Percentiles rank a stretch among this genome's conserved stretches.
These are phyloP conservation scores for Zhuqinia jingwanae DNA, from an alignment of 2,888 invertebrate genomes.

Conservation along the genomic window DNA sequence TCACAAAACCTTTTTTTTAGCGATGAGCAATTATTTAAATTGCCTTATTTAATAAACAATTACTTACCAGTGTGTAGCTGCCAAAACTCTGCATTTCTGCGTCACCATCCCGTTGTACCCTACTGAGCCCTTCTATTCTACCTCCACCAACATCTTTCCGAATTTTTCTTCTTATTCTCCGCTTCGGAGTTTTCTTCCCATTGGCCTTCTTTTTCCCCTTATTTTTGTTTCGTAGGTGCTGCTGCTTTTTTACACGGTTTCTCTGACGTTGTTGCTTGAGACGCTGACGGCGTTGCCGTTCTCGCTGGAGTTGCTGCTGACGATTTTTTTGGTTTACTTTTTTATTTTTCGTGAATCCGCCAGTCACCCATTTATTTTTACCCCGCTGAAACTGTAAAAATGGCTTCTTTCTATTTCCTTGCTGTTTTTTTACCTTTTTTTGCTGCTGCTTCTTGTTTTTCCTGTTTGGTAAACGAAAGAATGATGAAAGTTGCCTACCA, in stretches of 20 bases:
- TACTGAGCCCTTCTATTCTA: slow-evolving; percentile 77
- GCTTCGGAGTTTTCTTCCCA: slow-evolving; percentile 4
- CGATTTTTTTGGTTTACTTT: background rate
- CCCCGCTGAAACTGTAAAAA: background rate
- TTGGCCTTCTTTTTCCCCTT: slow-evolving; percentile 60
- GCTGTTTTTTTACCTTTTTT: background rate
- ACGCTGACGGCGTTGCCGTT: slow-evolving; percentile 35
- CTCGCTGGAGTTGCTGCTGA: slow-evolving; percentile 31
- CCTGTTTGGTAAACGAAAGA: slow-evolving; percentile 40
- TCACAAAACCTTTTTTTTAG: no score
- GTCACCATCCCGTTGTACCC: slow-evolving; percentile 76
- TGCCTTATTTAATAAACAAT: no score
- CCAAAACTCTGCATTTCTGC: slow-evolving; percentile 79
- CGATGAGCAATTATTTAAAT: no score
- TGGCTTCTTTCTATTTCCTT: no score
- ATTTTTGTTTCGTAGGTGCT: slow-evolving; percentile 52
- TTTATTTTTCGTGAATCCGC: background rate
- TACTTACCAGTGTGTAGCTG: slow-evolving; percentile 78
- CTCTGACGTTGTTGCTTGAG: slow-evolving; percentile 45
- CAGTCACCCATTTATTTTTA: background rate
- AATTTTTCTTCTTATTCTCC: slow-evolving; percentile 59
- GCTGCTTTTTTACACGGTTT: slow-evolving; percentile 37
- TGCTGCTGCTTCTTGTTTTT: background rate
- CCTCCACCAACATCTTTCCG: slow-evolving; percentile 77
- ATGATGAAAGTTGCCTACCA: slow-evolving; percentile 8